Evolutionary conservation across 2,797 vertebrate species (phyloP), one percentile per base, ranked within the genome.

Genomic region (Kryptopterus vitreolus): DNA sequence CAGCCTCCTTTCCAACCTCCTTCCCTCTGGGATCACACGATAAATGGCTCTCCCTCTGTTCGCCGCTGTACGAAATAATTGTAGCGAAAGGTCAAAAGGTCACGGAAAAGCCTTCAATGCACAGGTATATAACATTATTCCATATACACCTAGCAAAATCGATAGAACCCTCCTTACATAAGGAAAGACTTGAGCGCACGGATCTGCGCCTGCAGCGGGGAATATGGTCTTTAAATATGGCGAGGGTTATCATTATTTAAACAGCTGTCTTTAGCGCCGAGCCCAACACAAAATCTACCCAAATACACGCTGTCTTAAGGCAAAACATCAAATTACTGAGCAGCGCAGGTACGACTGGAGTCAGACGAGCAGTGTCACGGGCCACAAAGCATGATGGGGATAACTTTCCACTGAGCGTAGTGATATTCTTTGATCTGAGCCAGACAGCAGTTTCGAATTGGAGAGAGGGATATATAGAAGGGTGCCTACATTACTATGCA

Each of bases 201-300:
- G 79, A 59, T n/a, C 65, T 72, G 26, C 3, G 29, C 72, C 72
- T 53, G 11, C 66, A 61, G 72, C 11, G 31, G 3, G 31, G 58
- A 82, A 69, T 46, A 76, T 22, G 72, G 63, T 74, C 53, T 72
- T 53, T 72, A 82, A 61, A 78, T 38, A 43, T 38, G 29, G 38
- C 6, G 18, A 82, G 59, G 76, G 81, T 66, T 78, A 66, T 82
- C 76, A 78, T 79, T 80, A 80, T 86, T 82, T 80, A 59, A 82
- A 82, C 31, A 81, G 48, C 70, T 53, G 48, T 57, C 58, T 82
- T 80, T 78, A 78, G 55, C 48, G 11, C 22, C 8, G 18, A 50
- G 33, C 63, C 52, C 1, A 33, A 18, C 61, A 66, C 26, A 55
- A 70, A n/a, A 75, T 59, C 73, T 70, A 69, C 55, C 69, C 82